phyloP scores from a whole-genome alignment of 1,140 invertebrate species.

The Heterodera schachtii region DNA sequence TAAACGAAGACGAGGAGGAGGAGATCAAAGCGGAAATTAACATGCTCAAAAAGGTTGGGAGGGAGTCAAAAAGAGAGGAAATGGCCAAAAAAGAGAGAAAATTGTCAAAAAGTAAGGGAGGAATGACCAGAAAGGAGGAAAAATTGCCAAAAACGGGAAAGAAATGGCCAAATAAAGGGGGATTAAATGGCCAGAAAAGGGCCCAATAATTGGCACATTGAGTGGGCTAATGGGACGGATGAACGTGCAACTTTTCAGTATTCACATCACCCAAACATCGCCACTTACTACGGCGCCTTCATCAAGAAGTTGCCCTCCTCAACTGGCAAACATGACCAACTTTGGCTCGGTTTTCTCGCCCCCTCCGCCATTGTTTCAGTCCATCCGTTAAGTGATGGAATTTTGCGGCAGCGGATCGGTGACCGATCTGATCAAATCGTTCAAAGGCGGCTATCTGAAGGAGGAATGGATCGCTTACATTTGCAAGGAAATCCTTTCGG shows the following conservation, averaged over 20 bases:
- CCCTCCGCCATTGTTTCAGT: slow-evolving; percentile 69
- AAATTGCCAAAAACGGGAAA: too few relatives aligned
- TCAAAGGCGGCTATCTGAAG: slow-evolving; percentile 93
- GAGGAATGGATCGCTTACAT: slow-evolving; percentile 99
- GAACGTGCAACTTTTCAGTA: slow-evolving; percentile 72
- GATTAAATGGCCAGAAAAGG: too few relatives aligned
- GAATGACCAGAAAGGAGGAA: too few relatives aligned
- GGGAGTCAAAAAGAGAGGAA: slow-evolving; percentile 58
- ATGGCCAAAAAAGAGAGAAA: too few relatives aligned
- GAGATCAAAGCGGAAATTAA: slow-evolving; percentile 99
- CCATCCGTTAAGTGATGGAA: slow-evolving; percentile 87
- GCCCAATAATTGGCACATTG: too few relatives aligned
- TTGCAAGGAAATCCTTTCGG: slow-evolving; percentile 86
- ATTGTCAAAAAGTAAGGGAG: too few relatives aligned
- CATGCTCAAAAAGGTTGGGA: slow-evolving; percentile 80
- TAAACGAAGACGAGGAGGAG: slow-evolving; percentile 99
- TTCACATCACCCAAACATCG: slow-evolving; percentile 98
- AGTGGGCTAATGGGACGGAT: too few relatives aligned
- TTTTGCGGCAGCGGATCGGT: slow-evolving; percentile 99
- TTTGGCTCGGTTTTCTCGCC: slow-evolving; percentile 68
- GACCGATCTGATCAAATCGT: slow-evolving; percentile 98
- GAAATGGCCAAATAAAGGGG: too few relatives aligned
- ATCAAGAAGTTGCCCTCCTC: slow-evolving; percentile 89
- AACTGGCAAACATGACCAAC: slow-evolving; percentile 96
- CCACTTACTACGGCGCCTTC: slow-evolving; percentile 99